Evolutionary conservation across 2,888 invertebrate species (phyloP).

Genomic region (Fabriciana adippe): DNA sequence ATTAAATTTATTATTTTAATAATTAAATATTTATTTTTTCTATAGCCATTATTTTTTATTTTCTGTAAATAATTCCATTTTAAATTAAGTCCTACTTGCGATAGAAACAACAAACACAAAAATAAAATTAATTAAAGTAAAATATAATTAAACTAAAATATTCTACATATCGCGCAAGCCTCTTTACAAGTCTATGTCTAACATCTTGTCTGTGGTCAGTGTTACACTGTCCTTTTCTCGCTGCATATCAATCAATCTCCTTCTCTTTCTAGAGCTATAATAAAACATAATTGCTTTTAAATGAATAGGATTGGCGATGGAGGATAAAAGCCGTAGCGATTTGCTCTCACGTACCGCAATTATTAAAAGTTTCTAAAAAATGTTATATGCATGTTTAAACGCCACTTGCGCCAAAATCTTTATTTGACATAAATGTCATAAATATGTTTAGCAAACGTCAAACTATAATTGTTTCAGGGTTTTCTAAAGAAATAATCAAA

Average conservation of each 20-base stretch:
- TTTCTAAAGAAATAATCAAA: too few relatives aligned
- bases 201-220: conserved; percentile 53
- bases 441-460: too few relatives aligned
- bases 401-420: too few relatives aligned
- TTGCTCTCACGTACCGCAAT: conserved; percentile 60
- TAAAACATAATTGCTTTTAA: conserved; percentile 81
- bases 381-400: conserved; percentile 65
- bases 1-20: too few relatives aligned
- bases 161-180: conserved; percentile 9
- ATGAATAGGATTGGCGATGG: conserved; percentile 78
- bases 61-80: too few relatives aligned
- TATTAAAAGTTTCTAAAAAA: conserved; percentile 65
- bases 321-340: conserved; percentile 66
- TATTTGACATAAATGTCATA: too few relatives aligned
- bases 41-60: too few relatives aligned
- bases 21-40: too few relatives aligned
- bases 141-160: background rate
- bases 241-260: conserved; percentile 43
- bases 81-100: too few relatives aligned
- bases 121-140: too few relatives aligned
- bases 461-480: too few relatives aligned
- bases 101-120: too few relatives aligned
- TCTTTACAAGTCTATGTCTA: conserved; percentile 25
- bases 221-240: conserved; percentile 53
- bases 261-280: conserved; percentile 62